A percentile compares a stretch with the other conserved stretches of the same genome.
These are phyloP conservation scores for Polyergus mexicanus DNA, from an alignment of 1,140 invertebrate genomes.

Conservation along the genomic window DNA sequence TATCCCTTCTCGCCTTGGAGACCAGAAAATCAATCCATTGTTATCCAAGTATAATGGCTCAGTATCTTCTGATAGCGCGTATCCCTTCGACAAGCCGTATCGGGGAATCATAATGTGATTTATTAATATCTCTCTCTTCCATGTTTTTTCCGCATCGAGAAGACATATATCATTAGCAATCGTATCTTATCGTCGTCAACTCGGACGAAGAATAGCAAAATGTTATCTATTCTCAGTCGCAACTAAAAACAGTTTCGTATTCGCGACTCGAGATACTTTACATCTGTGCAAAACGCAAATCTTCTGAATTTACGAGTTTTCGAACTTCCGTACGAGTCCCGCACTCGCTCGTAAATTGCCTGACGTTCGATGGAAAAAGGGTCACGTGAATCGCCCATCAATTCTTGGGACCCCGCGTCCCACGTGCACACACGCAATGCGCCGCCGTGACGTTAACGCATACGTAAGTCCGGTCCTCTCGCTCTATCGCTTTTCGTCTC, in stretches of 20 bases:
- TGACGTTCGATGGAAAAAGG: conserved; percentile 65
- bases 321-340: conserved; percentile 13
- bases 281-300: conserved; percentile 23
- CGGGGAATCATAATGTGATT: not conserved
- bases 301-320: conserved; percentile 37
- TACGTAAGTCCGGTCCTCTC: conserved; percentile 26
- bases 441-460: conserved; percentile 33
- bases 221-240: not conserved
- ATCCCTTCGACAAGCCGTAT: not conserved
- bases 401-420: conserved; percentile 8
- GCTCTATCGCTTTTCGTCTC: conserved; percentile 36
- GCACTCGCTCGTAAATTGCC: conserved; percentile 51
- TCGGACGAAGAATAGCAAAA: not conserved
- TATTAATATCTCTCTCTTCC: conserved; percentile 16
- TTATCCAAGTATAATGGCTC: conserved; percentile 23
- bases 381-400: conserved; percentile 53
- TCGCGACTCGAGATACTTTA: not conserved
- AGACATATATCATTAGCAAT: not conserved
- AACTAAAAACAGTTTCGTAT: not conserved
- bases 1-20: not conserved
- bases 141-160: not conserved
- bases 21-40: conserved; percentile 59
- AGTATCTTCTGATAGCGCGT: not conserved
- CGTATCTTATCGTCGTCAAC: not conserved
- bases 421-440: not conserved